Evolutionary conservation across 2,113 vertebrate genomes (phyloP).

Genomic region (Patagioenas fasciata): DNA sequence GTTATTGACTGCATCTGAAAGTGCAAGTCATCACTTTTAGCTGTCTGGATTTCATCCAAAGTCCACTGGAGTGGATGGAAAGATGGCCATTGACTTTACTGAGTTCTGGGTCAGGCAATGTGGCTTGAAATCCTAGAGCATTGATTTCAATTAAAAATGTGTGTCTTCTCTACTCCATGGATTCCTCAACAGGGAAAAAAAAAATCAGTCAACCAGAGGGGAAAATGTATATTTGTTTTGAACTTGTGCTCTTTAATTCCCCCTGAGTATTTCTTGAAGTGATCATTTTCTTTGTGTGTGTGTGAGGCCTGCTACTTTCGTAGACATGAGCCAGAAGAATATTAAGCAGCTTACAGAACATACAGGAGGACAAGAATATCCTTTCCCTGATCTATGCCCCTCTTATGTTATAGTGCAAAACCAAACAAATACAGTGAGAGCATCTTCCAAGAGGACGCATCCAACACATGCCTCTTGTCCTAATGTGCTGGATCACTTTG

Average conservation of each 20-base stretch:
- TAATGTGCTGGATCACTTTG: background rate
- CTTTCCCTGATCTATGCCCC: background rate
- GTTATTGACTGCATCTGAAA: background rate
- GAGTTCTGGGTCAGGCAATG: background rate
- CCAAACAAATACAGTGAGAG: background rate
- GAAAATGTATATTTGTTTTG: background rate
- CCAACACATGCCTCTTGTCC: background rate
- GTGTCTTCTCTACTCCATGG: background rate
- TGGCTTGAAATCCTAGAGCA: background rate
- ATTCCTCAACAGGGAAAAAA: background rate
- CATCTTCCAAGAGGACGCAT: background rate
- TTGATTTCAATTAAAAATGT: constrained; percentile 23
- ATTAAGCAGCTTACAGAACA: background rate
- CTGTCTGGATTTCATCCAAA: background rate
- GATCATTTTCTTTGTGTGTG: background rate
- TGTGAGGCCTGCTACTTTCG: background rate
- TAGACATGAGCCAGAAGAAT: background rate
- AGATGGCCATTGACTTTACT: background rate
- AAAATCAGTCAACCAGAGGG: background rate
- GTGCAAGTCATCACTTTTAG: background rate
- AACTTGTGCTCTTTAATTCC: background rate
- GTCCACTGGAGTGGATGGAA: background rate
- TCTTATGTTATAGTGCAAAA: background rate
- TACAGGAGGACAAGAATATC: background rate
- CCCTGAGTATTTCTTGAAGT: background rate